These are phyloP conservation scores for Dasysyrphus tricinctus DNA, from an alignment of 2,888 invertebrate genomes.

Conservation along the genomic window DNA sequence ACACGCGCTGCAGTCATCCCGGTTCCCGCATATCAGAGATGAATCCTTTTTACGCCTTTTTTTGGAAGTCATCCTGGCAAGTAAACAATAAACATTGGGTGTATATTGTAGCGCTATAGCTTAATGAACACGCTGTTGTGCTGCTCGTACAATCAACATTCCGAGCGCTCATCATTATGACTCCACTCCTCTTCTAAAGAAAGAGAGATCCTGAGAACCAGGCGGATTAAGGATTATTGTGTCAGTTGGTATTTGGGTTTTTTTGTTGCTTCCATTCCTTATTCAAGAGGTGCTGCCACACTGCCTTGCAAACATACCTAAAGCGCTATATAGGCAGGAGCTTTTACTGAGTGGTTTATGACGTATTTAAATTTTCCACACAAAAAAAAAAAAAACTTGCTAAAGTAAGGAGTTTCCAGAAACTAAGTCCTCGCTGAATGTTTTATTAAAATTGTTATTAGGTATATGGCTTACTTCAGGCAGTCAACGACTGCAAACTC, in stretches of 20 bases:
- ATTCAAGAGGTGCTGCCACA: conserved; percentile 64
- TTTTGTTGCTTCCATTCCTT: not conserved
- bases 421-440: conserved; percentile 58
- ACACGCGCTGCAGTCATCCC: conserved; percentile 21
- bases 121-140: conserved; percentile 73
- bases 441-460: conserved; percentile 69
- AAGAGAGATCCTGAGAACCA: conserved; percentile 31
- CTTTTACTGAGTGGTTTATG: conserved; percentile 67
- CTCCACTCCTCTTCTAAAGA: conserved; percentile 40
- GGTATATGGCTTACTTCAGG: conserved; percentile 45
- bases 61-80: conserved; percentile 60
- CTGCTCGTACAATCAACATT: conserved; percentile 71
- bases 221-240: conserved; percentile 72
- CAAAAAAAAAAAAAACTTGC: conserved; percentile 57
- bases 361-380: conserved; percentile 66
- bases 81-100: conserved; percentile 64
- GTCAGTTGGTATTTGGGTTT: conserved; percentile 54
- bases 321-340: conserved; percentile 19
- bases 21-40: conserved; percentile 18
- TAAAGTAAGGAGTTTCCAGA: conserved; percentile 33
- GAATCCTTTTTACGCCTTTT: conserved; percentile 52
- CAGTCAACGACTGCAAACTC: not conserved
- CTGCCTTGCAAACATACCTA: conserved; percentile 10
- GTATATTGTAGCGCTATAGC: conserved; percentile 31
- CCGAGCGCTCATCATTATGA: conserved; percentile 64